Conservation (phyloP, 2,888 invertebrate genomes). For the Melolontha melolontha region DNA sequence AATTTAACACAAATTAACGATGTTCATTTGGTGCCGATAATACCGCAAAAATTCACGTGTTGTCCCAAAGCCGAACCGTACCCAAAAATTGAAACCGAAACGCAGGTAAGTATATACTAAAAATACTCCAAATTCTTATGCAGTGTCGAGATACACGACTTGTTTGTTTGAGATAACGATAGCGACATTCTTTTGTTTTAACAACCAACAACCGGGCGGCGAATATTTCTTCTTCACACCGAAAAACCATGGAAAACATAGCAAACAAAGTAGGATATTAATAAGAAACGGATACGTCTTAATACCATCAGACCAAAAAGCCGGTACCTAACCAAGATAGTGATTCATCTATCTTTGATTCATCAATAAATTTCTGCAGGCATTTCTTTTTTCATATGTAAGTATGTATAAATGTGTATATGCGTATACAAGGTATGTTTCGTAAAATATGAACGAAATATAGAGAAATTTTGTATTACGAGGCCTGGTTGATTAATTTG, state of each 20-base stretch:
- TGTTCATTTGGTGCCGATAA: neutral
- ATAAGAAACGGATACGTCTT: slow-evolving; percentile 2
- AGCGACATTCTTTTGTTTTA: slow-evolving; percentile 32
- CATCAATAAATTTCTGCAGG: slow-evolving; percentile 3
- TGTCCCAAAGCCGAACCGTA: no score
- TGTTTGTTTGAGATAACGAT: slow-evolving; percentile 29
- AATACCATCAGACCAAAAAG: neutral
- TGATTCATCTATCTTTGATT: slow-evolving; percentile 8
- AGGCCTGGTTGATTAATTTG: no score
- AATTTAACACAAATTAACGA: slow-evolving; percentile 3
- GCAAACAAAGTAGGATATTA: no score
- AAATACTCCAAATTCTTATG: slow-evolving; percentile 33
- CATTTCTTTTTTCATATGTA: neutral
- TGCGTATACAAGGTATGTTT: neutral
- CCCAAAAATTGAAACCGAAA: no score
- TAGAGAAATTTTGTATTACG: no score
- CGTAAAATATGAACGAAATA: no score
- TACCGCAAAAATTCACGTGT: no score
- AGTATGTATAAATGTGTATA: neutral
- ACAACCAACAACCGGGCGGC: neutral
- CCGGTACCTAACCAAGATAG: neutral
- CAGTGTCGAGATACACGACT: slow-evolving; percentile 22
- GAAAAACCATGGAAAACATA: neutral
- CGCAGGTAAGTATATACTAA: slow-evolving; percentile 10
- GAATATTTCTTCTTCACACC: slow-evolving; percentile 20